phyloP scores from a whole-genome alignment of 2,797 vertebrate genomes.

The Coilia nasus region DNA sequence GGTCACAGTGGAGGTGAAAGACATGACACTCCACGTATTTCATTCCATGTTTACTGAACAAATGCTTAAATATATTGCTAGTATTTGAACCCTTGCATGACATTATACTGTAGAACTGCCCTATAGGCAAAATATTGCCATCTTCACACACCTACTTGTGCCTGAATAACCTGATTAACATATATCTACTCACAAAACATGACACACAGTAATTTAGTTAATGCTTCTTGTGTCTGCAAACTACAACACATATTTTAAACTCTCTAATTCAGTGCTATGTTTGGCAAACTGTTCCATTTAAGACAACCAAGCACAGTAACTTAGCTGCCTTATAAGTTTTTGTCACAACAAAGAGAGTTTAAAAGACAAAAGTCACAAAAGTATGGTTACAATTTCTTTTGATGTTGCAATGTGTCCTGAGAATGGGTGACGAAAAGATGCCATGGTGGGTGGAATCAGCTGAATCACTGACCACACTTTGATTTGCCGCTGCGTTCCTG shows the following conservation, averaged over 20 bases:
- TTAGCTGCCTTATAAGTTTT: slow-evolving; percentile 85
- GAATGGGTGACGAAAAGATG: slow-evolving; percentile 88
- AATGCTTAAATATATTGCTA: no score
- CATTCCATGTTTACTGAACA: no score
- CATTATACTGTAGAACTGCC: no score
- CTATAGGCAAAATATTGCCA: slow-evolving; percentile 13
- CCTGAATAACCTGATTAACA: slow-evolving; percentile 57
- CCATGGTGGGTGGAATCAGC: slow-evolving; percentile 82
- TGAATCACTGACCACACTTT: slow-evolving; percentile 82
- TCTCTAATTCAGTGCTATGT: not conserved
- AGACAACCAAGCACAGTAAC: slow-evolving; percentile 78
- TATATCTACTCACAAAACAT: slow-evolving; percentile 80
- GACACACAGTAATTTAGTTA: slow-evolving; percentile 79
- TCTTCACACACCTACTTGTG: slow-evolving; percentile 53
- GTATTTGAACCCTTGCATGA: no score
- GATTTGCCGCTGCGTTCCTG: slow-evolving; percentile 80
- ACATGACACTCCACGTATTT: no score
- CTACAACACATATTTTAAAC: not conserved
- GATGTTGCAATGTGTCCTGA: slow-evolving; percentile 71
- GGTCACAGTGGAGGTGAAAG: no score
- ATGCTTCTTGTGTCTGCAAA: slow-evolving; percentile 70
- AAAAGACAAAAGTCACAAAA: slow-evolving; percentile 78
- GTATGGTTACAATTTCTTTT: not conserved
- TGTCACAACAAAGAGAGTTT: slow-evolving; percentile 68
- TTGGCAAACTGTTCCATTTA: slow-evolving; percentile 33